These are phyloP conservation scores for Lepidurus packardi DNA, from an alignment of 1,140 invertebrate species.

Conservation along the genomic window DNA sequence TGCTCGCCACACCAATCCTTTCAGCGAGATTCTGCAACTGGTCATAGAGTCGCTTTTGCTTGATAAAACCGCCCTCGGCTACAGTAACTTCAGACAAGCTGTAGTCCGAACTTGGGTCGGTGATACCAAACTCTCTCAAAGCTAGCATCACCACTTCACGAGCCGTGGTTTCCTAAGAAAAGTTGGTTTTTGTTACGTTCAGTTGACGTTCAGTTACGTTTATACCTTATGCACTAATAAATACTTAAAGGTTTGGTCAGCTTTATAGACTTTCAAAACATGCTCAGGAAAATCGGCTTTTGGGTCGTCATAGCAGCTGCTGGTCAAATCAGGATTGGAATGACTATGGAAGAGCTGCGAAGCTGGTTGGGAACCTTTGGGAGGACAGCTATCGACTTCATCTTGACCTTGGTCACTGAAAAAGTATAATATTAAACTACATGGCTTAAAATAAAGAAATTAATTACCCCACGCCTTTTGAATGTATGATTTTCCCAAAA, in stretches of 20 bases:
- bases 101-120: constrained; percentile 84
- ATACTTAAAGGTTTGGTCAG: constrained; percentile 97
- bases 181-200: not conserved
- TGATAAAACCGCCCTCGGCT: constrained; percentile 87
- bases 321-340: constrained; percentile 77
- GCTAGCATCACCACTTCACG: constrained; percentile 97
- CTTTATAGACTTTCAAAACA: constrained; percentile 88
- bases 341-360: constrained; percentile 59
- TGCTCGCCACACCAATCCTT: constrained; percentile 71
- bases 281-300: constrained; percentile 88
- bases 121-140: constrained; percentile 92
- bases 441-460: not conserved
- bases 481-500: constrained; percentile 71
- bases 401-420: constrained; percentile 12
- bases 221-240: constrained; percentile 84
- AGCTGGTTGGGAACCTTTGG: constrained; percentile 41
- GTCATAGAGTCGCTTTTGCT: constrained; percentile 90
- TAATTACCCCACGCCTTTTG: constrained; percentile 28
- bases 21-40: constrained; percentile 93
- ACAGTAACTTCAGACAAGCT: constrained; percentile 94
- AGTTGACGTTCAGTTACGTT: constrained; percentile 26
- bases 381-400: constrained; percentile 11
- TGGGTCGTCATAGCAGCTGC: constrained; percentile 50
- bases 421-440: not conserved
- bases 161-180: constrained; percentile 78